These are phyloP conservation scores for Macrophya annulata DNA, from an alignment of 2,888 invertebrate species.

Conservation along the genomic window DNA sequence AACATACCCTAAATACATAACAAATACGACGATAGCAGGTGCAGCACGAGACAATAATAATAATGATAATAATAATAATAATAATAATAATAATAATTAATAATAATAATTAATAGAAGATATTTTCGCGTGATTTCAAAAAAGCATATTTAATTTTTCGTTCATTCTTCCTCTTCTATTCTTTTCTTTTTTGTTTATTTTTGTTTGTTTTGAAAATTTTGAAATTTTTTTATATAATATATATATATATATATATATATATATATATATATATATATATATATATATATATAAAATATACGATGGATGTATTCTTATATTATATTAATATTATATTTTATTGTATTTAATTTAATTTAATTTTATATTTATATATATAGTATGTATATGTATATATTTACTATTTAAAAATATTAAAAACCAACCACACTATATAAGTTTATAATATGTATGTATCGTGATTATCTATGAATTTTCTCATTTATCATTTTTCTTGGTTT, in stretches of 20 bases:
- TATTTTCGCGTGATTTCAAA: background rate
- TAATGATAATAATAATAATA: slow-evolving; percentile 8
- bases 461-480: background rate
- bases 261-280: no score
- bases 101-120: background rate
- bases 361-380: background rate
- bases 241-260: no score
- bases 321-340: background rate
- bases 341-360: background rate
- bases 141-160: background rate
- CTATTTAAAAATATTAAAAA: background rate
- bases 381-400: no score
- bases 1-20: slow-evolving; percentile 12
- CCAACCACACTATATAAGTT: background rate
- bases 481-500: background rate
- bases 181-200: background rate
- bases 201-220: background rate
- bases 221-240: background rate
- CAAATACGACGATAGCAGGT: background rate
- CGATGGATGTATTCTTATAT: background rate
- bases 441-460: background rate
- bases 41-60: background rate
- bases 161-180: background rate
- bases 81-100: slow-evolving; percentile 20
- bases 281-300: no score